Base-by-base conservation (phyloP, 2,888 invertebrate species). In the Amphipoea oculea region DNA sequence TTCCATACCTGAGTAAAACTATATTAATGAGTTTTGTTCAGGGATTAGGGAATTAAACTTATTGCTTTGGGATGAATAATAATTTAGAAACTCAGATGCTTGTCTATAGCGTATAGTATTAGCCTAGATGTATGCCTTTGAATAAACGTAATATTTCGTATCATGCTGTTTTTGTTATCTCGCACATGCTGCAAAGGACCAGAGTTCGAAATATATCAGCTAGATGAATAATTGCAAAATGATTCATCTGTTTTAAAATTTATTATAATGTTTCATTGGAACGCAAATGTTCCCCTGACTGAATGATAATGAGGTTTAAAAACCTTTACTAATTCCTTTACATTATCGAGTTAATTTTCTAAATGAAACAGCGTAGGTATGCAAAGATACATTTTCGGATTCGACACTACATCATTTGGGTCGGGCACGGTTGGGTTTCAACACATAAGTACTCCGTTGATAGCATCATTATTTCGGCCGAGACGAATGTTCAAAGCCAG, bases 121-220 rank as follows among this genome's bases (percentile, higher is more conserved):
- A 57, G 23, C 60, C 63, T 48, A 81, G 45, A 71, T 71, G 71
- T 60, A 60, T 63, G 65, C 7, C 48, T 70, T 66, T 73, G 36
- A 82, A 75, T 75, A 78, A 63, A 80, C 7, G 6, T 29, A 57
- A 66, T 82, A 66, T 77, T 78, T 51, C 60, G n/a, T 83, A 67
- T 80, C 74, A 78, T 79, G 57, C 66, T 70, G 42, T 76, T 81
- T 81, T 67, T 81, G 72, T 81, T 82, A 86, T 86, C 88, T 71
- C 17, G 65, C 40, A 72, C 57, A 77, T 85, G 76, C 40, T 76
- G 69, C 66, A 60, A 62, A 57, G 63, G 79, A 70, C 66, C 76
- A 82, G 62, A 76, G 81, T 83, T 71, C 86, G 45, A 76, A 78
- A 62, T 54, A 73, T 79, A 79, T 84, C 76, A 73, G 51, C 57